Base-by-base conservation (phyloP, 2,888 invertebrate genomes). In the Himalopsyche tibetana region DNA sequence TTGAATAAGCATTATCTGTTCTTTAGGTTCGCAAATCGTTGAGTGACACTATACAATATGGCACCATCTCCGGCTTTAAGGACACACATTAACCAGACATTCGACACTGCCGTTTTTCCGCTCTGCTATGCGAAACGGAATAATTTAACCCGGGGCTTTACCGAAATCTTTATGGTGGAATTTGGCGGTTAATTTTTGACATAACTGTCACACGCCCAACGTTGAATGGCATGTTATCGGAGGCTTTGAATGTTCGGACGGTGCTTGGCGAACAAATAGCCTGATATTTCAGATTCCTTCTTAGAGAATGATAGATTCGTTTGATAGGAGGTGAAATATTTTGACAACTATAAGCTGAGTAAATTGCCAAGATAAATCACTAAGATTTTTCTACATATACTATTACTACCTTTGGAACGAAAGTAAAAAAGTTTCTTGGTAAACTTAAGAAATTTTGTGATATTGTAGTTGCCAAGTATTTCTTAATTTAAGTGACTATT, bases 101-200 rank as follows among this genome's bases (percentile, higher is more conserved):
- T 74, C 74, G 28, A 12, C 69, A 12, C 28, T 28, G 28, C 11
- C 19, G 36, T 36, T 74, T 28, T 74, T 74, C 36, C 38, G 28
- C 74, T 74, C 15, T 3, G 74, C 36, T 74, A 74, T 36, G 74
- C 74, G 36, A 74, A 38, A 38, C 74, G 74, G 63, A 74, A 74
- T 74, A 74, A 74, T 74, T 74, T 74, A 74, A 63, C 74, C 12
- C 15, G 9, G 11, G 63, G 36, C 74, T 74, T 51, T 74, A 74
- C 36, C 28, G 15, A 38, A 74, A 74, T 74, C 74, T 74, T 74
- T 74, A 74, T 74, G 74, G 74, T 3, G 74, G 38, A 38, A 74
- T 74, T 28, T 36, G 74, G 38, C 36, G 74, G 74, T 74, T 74
- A 74, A 74, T 74, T 74, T 74, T 74, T 74, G 74, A 38, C 74